A percentile compares a stretch with the other conserved stretches of the same genome.
These are phyloP conservation scores for Drosophila eugracilis DNA, from an alignment of 1,140 invertebrate species.

Conservation along the genomic window DNA sequence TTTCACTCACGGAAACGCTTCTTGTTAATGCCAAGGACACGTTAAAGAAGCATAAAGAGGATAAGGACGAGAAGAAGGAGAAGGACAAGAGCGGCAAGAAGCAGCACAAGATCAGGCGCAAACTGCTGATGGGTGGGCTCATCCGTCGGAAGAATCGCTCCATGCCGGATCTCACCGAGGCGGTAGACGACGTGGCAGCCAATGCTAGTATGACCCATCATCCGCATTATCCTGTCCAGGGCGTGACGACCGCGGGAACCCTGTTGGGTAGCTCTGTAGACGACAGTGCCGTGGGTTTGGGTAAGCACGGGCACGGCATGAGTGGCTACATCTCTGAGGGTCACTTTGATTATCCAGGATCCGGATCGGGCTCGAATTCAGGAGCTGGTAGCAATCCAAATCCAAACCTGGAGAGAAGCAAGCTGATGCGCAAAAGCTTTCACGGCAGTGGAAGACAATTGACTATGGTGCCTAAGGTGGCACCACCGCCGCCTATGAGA, in stretches of 20 bases:
- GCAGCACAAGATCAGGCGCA: conserved; percentile 95
- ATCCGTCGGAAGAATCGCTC: conserved; percentile 95
- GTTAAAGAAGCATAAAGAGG: conserved; percentile 88
- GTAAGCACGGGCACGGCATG: conserved; percentile 86
- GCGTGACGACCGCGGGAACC: conserved; percentile 67
- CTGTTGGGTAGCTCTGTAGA: conserved; percentile 88
- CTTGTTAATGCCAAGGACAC: conserved; percentile 86
- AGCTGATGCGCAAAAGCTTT: conserved; percentile 95
- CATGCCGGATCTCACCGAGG: conserved; percentile 95
- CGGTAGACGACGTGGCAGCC: conserved; percentile 85
- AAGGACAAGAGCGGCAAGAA: conserved; percentile 93
- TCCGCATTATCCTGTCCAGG: conserved; percentile 83
- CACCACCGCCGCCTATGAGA: conserved; percentile 93
- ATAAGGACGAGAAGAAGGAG: conserved; percentile 88
- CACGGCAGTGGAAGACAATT: conserved; percentile 93
- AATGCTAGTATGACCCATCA: conserved; percentile 80
- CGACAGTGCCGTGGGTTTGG: conserved; percentile 88
- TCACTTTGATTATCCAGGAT: conserved; percentile 90
- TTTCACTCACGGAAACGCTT: conserved; percentile 87
- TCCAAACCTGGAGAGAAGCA: conserved; percentile 93
- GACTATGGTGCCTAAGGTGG: conserved; percentile 91
- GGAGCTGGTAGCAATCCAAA: conserved; percentile 86
- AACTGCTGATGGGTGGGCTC: conserved; percentile 94
- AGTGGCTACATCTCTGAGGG: conserved; percentile 95
- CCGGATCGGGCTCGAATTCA: conserved; percentile 7